These are phyloP conservation scores for Drosophila varians DNA, from an alignment of 1,140 invertebrate species.

Conservation along the genomic window DNA sequence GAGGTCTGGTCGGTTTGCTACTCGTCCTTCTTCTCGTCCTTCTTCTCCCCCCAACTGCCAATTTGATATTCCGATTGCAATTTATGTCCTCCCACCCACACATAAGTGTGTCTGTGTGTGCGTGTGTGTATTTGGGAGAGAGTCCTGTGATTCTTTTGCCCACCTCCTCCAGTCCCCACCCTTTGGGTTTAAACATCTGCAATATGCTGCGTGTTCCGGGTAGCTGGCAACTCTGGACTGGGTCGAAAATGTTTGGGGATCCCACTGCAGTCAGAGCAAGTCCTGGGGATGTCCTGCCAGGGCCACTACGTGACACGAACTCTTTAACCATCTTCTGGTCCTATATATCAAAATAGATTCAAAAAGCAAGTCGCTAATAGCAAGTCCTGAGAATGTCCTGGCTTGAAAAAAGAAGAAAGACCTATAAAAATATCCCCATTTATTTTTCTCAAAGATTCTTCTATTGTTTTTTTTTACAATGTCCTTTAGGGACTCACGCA, in stretches of 20 bases:
- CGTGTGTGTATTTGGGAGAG: slow-evolving; percentile 4
- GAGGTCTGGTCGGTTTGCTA: slow-evolving; percentile 20
- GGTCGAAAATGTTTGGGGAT: slow-evolving; percentile 42
- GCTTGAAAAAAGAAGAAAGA: no score
- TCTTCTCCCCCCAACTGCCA: slow-evolving; percentile 56
- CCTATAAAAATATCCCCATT: no score
- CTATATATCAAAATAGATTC: no score
- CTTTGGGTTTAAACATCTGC: slow-evolving; percentile 74
- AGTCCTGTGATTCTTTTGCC: slow-evolving; percentile 71
- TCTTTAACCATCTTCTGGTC: no score
- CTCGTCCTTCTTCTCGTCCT: slow-evolving; percentile 32
- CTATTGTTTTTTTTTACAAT: background rate
- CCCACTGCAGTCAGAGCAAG: slow-evolving; percentile 58
- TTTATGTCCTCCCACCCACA: slow-evolving; percentile 61
- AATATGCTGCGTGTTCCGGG: slow-evolving; percentile 65
- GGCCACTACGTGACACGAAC: background rate
- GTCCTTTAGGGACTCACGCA: slow-evolving; percentile 15
- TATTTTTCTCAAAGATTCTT: no score
- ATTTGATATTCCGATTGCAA: slow-evolving; percentile 82
- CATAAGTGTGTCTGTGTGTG: slow-evolving; percentile 16
- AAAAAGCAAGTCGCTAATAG: no score
- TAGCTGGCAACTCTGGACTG: slow-evolving; percentile 21
- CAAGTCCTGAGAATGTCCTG: no score
- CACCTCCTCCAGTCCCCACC: no score
- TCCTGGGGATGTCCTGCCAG: background rate